These are phyloP conservation scores for Caenorhabditis plicata DNA, from an alignment of 2,888 invertebrate species.

Conservation along the genomic window DNA sequence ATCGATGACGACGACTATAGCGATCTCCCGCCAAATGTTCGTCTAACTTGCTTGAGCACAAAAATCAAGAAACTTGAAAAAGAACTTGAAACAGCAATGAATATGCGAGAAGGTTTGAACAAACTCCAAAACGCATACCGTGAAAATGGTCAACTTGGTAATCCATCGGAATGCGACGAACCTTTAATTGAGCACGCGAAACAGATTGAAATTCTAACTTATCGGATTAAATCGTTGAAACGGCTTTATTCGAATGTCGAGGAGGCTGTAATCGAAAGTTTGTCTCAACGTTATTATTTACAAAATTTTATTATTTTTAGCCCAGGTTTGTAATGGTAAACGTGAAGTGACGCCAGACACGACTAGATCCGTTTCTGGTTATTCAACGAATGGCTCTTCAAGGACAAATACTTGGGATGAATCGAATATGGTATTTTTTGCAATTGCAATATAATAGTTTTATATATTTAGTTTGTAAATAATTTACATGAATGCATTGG, in stretches of 20 bases:
- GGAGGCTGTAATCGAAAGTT: slow-evolving; percentile 15
- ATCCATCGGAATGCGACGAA: slow-evolving; percentile 92
- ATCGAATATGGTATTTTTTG: no score
- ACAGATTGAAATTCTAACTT: slow-evolving; percentile 80
- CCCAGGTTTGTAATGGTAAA: no score
- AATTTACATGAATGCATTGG: no score
- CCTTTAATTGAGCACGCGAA: slow-evolving; percentile 91
- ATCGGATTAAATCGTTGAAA: slow-evolving; percentile 26
- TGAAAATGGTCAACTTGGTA: slow-evolving; percentile 88
- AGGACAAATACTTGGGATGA: slow-evolving; percentile 1
- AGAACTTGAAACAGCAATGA: slow-evolving; percentile 15
- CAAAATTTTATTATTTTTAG: not conserved
- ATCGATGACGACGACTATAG: slow-evolving; percentile 6
- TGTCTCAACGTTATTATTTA: not conserved
- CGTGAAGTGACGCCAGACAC: slow-evolving; percentile 25
- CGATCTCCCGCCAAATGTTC: slow-evolving; percentile 14
- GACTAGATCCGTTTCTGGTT: slow-evolving; percentile 18
- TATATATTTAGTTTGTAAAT: no score
- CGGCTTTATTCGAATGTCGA: slow-evolving; percentile 23
- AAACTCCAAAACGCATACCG: slow-evolving; percentile 75
- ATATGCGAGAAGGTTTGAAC: slow-evolving; percentile 24
- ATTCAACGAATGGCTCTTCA: slow-evolving; percentile 18
- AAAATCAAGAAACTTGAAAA: slow-evolving; percentile 17
- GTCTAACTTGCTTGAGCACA: slow-evolving; percentile 13
- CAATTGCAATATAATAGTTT: no score